Evolutionary conservation across 2,113 vertebrate species (phyloP).

Genomic region (Nothocercus nigrocapillus): DNA sequence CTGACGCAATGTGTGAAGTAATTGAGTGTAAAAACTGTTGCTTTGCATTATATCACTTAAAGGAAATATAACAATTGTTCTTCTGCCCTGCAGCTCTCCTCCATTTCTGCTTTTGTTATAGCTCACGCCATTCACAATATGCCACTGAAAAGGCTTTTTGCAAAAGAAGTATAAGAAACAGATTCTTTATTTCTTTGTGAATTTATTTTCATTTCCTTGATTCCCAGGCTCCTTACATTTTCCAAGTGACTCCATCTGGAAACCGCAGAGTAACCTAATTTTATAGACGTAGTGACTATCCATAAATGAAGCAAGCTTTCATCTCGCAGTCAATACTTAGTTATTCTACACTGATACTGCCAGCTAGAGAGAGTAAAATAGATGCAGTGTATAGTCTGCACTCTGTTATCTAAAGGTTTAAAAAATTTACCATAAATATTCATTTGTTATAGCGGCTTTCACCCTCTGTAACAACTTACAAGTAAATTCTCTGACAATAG

Average conservation of each 20-base stretch:
- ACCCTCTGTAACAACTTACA: background rate
- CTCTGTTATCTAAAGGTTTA: background rate
- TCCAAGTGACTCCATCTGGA: slow-evolving; percentile 65
- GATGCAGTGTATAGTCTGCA: background rate
- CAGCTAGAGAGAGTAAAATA: slow-evolving; percentile 8
- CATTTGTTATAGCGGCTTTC: background rate
- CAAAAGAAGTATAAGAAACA: slow-evolving; percentile 67
- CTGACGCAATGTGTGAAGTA: slow-evolving; percentile 80
- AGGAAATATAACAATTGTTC: slow-evolving; percentile 83
- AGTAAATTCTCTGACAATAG: background rate
- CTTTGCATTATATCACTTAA: slow-evolving; percentile 83
- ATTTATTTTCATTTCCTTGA: slow-evolving; percentile 61
- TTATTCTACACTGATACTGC: background rate
- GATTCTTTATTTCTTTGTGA: slow-evolving; percentile 68
- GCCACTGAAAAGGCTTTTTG: slow-evolving; percentile 63
- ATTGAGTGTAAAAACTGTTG: slow-evolving; percentile 85
- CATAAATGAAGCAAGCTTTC: background rate
- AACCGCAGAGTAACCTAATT: slow-evolving; percentile 10
- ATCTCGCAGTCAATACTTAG: slow-evolving; percentile 12
- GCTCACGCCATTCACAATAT: slow-evolving; percentile 72
- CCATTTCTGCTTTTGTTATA: slow-evolving; percentile 73
- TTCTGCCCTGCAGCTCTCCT: slow-evolving; percentile 81
- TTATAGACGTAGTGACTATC: slow-evolving; percentile 26
- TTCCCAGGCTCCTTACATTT: slow-evolving; percentile 46
- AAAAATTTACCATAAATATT: background rate